These are phyloP conservation scores for Ypsolopha scabrella DNA, from an alignment of 2,888 invertebrate species.

Conservation along the genomic window DNA sequence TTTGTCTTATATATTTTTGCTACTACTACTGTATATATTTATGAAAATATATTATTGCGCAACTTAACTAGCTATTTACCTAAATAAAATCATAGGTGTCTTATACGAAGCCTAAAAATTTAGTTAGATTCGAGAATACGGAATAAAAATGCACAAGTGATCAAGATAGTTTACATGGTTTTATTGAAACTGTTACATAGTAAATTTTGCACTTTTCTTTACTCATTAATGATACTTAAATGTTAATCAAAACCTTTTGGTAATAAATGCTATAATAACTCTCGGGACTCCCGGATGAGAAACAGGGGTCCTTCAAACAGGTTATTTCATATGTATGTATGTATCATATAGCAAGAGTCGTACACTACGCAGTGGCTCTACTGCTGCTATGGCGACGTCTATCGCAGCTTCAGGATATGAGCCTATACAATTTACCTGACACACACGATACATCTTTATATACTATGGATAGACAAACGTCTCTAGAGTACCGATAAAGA, in stretches of 20 bases:
- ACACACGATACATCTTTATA: conserved; percentile 18
- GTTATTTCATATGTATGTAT: background rate
- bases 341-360: background rate
- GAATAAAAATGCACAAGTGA: conserved; percentile 35
- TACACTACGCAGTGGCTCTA: background rate
- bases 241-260: conserved; percentile 65
- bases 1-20: background rate
- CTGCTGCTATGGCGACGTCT: background rate
- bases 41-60: background rate
- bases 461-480: conserved; percentile 36
- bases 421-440: conserved; percentile 17
- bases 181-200: conserved; percentile 67
- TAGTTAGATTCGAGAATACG: background rate
- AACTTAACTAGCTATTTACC: too few relatives aligned
- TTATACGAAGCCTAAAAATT: background rate
- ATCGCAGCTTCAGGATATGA: conserved; percentile 13
- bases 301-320: conserved; percentile 46
- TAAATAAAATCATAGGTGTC: too few relatives aligned
- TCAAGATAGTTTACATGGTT: conserved; percentile 63
- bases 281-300: conserved; percentile 47
- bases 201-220: conserved; percentile 68
- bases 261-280: conserved; percentile 68
- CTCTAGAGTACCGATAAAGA: conserved; percentile 44
- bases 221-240: conserved; percentile 56
- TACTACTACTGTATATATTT: background rate